Conservation (phyloP, 2,113 vertebrate genomes). For the Tachysurus fulvidraco region DNA sequence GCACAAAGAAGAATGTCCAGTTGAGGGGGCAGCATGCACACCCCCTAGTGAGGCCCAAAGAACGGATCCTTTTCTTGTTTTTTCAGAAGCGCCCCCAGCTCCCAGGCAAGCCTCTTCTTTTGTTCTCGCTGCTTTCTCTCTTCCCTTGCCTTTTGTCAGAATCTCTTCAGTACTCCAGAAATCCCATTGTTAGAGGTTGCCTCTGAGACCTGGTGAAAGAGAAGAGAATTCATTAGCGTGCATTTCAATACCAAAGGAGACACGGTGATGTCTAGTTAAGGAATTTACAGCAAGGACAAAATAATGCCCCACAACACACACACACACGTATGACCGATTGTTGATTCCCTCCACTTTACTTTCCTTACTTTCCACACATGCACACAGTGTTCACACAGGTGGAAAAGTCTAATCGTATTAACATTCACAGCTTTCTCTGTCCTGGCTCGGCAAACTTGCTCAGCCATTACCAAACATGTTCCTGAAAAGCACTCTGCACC, state of each 20-base stretch:
- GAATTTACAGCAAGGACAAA: background rate
- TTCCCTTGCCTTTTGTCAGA: constrained; percentile 55
- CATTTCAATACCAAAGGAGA: constrained; percentile 45
- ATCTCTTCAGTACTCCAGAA: constrained; percentile 60
- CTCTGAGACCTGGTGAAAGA: constrained; percentile 63
- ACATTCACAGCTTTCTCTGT: constrained; percentile 48
- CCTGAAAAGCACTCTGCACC: constrained; percentile 30
- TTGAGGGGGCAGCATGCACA: constrained; percentile 67
- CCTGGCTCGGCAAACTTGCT: constrained; percentile 30
- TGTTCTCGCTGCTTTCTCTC: constrained; percentile 42
- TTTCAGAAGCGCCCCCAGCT: constrained; percentile 45
- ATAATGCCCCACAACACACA: background rate
- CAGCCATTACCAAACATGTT: constrained; percentile 50
- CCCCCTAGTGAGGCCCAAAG: constrained; percentile 46
- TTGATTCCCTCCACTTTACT: background rate
- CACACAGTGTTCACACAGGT: constrained; percentile 49
- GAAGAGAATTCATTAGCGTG: constrained; percentile 50
- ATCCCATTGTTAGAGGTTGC: constrained; percentile 60
- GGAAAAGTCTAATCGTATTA: constrained; percentile 62
- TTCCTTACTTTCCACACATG: background rate
- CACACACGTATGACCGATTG: constrained; percentile 13
- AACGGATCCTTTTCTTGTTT: constrained; percentile 63
- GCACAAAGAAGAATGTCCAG: constrained; percentile 60
- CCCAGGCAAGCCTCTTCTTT: constrained; percentile 47
- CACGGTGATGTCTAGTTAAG: constrained; percentile 30